Conservation (phyloP, 30 jellyfish, hydroid and myxozoan species). For the Turritopsis rubra region DNA sequence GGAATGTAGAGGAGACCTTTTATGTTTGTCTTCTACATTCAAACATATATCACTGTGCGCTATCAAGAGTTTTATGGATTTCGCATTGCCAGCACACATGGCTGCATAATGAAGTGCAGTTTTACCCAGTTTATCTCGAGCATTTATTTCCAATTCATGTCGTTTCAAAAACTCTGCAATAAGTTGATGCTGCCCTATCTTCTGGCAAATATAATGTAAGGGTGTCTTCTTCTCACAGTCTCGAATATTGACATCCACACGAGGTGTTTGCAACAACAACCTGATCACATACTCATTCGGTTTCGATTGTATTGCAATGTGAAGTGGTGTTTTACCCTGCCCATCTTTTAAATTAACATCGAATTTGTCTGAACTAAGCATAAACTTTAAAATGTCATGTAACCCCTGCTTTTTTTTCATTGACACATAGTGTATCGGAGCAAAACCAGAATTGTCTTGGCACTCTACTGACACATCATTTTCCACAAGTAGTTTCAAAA, state of each 20-base stretch:
- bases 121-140: background rate
- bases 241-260: background rate
- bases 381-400: background rate
- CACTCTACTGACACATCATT: background rate
- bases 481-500: background rate
- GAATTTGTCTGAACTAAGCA: background rate
- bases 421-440: background rate
- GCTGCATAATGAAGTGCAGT: slow-evolving; percentile 7
- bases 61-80: background rate
- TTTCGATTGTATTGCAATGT: background rate
- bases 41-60: background rate
- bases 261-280: background rate
- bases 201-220: background rate
- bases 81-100: background rate
- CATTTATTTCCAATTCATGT: background rate
- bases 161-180: background rate
- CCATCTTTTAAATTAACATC: slow-evolving; percentile 1
- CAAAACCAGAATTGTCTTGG: background rate
- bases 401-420: background rate
- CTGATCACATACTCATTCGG: background rate
- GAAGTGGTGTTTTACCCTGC: background rate
- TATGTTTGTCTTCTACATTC: background rate
- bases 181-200: background rate
- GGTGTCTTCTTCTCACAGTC: background rate
- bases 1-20: slow-evolving; percentile 8